These are phyloP conservation scores for Agraylea sexmaculata DNA, from an alignment of 1,140 invertebrate genomes.

Conservation along the genomic window DNA sequence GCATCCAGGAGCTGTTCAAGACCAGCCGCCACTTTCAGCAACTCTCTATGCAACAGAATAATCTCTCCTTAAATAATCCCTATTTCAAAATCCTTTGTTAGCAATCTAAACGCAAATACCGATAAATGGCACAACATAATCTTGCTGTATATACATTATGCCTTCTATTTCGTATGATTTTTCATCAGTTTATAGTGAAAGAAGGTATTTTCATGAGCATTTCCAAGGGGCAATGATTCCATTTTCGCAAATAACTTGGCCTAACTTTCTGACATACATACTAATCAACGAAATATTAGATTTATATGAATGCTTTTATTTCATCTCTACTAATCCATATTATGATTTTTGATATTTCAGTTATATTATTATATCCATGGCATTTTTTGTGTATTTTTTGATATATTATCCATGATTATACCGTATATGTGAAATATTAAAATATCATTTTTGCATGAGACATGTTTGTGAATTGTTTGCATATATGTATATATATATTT, in stretches of 20 bases:
- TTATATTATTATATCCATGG: too few species aligned
- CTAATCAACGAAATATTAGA: neutral
- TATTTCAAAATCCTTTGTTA: conserved; percentile 2
- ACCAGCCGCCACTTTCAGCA: conserved; percentile 20
- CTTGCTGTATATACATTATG: too few species aligned
- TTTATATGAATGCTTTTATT: conserved; percentile 6
- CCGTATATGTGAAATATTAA: neutral
- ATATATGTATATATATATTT: conserved; percentile 1
- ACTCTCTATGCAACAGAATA: conserved; percentile 1
- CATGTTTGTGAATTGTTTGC: neutral
- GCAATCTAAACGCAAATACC: too few species aligned
- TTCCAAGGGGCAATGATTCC: conserved; percentile 21
- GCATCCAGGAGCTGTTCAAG: conserved; percentile 15
- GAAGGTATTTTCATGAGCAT: conserved; percentile 15
- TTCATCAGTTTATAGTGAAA: too few species aligned
- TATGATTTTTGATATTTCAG: too few species aligned
- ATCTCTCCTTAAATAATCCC: conserved; percentile 1
- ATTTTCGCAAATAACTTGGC: conserved; percentile 21
- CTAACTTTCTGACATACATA: conserved; percentile 17
- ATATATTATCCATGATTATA: neutral
- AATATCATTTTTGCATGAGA: neutral
- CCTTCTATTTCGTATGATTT: too few species aligned
- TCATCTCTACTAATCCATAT: conserved; percentile 10
- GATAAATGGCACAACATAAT: too few species aligned
- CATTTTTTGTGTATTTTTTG: neutral